Conservation (phyloP, 2,113 vertebrate species). For the Pan paniscus region DNA sequence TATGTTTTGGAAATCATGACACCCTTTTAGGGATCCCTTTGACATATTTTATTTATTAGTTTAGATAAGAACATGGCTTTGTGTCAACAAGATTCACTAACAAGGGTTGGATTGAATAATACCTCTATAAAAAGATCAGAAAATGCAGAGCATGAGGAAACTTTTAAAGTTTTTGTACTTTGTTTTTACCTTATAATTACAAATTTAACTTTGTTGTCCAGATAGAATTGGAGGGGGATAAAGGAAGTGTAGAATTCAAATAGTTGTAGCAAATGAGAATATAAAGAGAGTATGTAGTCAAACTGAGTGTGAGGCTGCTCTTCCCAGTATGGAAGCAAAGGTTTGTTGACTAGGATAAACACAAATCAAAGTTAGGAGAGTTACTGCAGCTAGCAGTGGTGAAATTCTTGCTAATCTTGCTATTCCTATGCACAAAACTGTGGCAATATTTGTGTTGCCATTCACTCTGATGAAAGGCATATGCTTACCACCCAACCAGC, state of each 20-base stretch:
- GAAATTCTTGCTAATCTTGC: constrained; percentile 85
- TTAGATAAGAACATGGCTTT: not conserved
- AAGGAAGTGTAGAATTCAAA: constrained; percentile 63
- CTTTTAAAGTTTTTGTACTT: constrained; percentile 26
- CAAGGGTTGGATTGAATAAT: not conserved
- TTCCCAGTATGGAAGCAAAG: constrained; percentile 63
- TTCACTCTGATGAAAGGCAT: constrained; percentile 89
- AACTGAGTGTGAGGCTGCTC: not conserved
- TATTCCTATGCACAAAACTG: constrained; percentile 80
- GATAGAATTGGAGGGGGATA: constrained; percentile 17
- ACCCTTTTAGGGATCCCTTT: not conserved
- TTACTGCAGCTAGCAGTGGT: constrained; percentile 87
- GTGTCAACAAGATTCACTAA: not conserved
- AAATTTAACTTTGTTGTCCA: constrained; percentile 64
- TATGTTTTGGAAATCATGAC: not conserved
- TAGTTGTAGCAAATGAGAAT: constrained; percentile 70
- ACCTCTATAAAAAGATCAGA: not conserved
- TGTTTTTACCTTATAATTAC: constrained; percentile 74
- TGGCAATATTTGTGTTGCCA: constrained; percentile 85
- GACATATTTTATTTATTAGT: not conserved
- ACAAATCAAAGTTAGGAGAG: constrained; percentile 77
- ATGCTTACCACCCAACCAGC: constrained; percentile 90
- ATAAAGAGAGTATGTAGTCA: not conserved
- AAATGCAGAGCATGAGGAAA: not conserved
- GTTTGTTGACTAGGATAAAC: constrained; percentile 54